Percentiles rank a stretch among this genome's conserved stretches.
These are phyloP conservation scores for Griposia aprilina DNA, from an alignment of 2,888 invertebrate genomes.

Conservation along the genomic window DNA sequence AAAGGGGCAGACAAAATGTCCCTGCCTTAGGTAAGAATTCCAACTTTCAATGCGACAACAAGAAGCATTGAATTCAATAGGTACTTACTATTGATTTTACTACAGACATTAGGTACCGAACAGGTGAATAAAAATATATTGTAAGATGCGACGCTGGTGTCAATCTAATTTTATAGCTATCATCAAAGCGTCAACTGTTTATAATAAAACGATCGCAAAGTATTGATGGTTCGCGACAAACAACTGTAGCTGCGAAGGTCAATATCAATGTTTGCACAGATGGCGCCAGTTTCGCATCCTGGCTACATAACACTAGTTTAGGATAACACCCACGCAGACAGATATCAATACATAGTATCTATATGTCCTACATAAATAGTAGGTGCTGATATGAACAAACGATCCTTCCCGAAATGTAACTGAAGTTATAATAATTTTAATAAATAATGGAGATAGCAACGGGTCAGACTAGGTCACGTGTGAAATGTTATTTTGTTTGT, in stretches of 20 bases:
- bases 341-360: constrained; percentile 25
- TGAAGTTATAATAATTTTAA: constrained; percentile 16
- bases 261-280: constrained; percentile 76
- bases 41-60: constrained; percentile 19
- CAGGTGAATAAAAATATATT: constrained; percentile 24
- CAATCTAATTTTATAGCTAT: constrained; percentile 33
- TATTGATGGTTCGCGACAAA: constrained; percentile 59
- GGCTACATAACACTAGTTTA: constrained; percentile 42
- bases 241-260: constrained; percentile 72
- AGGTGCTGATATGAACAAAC: constrained; percentile 3
- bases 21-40: constrained; percentile 16
- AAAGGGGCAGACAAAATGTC: constrained; percentile 18
- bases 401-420: constrained; percentile 19
- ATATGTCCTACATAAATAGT: constrained; percentile 26
- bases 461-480: constrained; percentile 49
- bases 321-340: constrained; percentile 37
- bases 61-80: constrained; percentile 34
- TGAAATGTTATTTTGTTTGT: constrained; percentile 25
- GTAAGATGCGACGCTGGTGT: not conserved
- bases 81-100: constrained; percentile 46
- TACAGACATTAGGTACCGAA: not conserved
- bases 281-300: constrained; percentile 66
- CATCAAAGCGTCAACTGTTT: constrained; percentile 63
- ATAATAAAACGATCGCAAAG: constrained; percentile 60
- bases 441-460: constrained; percentile 20